Conservation (phyloP, 1,140 invertebrate genomes). For the Calosoma granatense region DNA sequence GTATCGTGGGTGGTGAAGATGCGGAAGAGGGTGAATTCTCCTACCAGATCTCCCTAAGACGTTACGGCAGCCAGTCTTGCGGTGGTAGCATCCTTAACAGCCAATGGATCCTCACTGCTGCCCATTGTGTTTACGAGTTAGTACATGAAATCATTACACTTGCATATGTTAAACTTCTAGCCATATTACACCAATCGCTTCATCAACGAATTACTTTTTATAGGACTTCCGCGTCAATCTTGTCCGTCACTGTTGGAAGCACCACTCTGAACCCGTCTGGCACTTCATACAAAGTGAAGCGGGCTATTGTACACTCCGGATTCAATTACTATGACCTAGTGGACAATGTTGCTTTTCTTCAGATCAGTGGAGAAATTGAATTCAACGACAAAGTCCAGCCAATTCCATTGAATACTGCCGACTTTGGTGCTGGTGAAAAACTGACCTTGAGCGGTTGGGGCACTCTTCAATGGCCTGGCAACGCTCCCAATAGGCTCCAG, state of each 20-base stretch:
- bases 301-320: conserved; percentile 30
- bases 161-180: background rate
- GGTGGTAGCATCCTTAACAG: conserved; percentile 46
- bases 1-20: conserved; percentile 36
- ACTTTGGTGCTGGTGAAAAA: conserved; percentile 5
- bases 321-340: conserved; percentile 30
- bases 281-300: conserved; percentile 11
- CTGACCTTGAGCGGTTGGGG: conserved; percentile 8
- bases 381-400: conserved; percentile 16
- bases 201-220: no score
- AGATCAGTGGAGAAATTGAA: conserved; percentile 20
- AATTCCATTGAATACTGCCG: conserved; percentile 5
- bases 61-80: conserved; percentile 38
- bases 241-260: conserved; percentile 29
- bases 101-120: conserved; percentile 36
- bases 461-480: conserved; percentile 40
- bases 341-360: conserved; percentile 31
- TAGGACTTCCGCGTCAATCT: conserved; percentile 20
- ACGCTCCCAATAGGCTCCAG: conserved; percentile 44
- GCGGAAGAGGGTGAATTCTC: conserved; percentile 32
- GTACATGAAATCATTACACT: no score
- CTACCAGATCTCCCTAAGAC: conserved; percentile 36
- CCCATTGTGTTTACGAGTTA: conserved; percentile 32
- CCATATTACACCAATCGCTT: background rate
- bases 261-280: conserved; percentile 12